Evolutionary conservation across 1,140 invertebrate genomes (phyloP).

Genomic region (Latrodectus geometricus): DNA sequence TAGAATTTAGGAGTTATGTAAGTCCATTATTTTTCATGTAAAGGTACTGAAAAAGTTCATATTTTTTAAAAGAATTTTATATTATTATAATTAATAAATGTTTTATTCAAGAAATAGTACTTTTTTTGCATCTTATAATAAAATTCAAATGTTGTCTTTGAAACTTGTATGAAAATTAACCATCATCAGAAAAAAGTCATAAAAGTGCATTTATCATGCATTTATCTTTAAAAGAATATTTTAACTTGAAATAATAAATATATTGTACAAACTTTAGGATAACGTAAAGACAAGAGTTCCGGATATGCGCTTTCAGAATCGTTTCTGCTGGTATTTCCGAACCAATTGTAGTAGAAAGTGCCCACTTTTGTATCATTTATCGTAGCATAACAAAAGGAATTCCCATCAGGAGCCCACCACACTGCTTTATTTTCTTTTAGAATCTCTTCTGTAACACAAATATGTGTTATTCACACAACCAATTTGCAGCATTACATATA

Average conservation of each 20-base stretch:
- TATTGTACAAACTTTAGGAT: constrained; percentile 80
- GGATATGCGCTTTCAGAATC: constrained; percentile 78
- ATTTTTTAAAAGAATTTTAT: too few relatives aligned
- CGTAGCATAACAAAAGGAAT: constrained; percentile 84
- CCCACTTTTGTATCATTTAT: constrained; percentile 91
- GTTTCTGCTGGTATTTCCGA: constrained; percentile 72
- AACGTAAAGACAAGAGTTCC: constrained; percentile 82
- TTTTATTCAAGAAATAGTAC: too few relatives aligned
- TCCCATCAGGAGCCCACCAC: constrained; percentile 90
- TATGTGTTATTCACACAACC: too few relatives aligned
- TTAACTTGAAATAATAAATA: neutral
- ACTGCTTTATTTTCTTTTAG: constrained; percentile 83
- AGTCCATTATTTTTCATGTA: too few relatives aligned
- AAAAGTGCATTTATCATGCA: neutral
- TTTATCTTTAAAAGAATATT: neutral
- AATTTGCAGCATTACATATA: too few relatives aligned
- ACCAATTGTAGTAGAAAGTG: constrained; percentile 79
- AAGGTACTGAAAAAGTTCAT: too few relatives aligned
- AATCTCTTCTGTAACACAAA: constrained; percentile 83
- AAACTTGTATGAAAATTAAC: neutral
- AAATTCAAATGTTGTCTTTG: neutral
- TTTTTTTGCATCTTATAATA: too few relatives aligned
- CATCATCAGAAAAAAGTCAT: too few relatives aligned
- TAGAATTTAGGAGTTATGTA: too few relatives aligned
- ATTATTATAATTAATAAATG: too few relatives aligned